A percentile compares a stretch with the other conserved stretches of the same genome.
Conservation (phyloP, 2,113 vertebrate genomes). For the Apaloderma vittatum region DNA sequence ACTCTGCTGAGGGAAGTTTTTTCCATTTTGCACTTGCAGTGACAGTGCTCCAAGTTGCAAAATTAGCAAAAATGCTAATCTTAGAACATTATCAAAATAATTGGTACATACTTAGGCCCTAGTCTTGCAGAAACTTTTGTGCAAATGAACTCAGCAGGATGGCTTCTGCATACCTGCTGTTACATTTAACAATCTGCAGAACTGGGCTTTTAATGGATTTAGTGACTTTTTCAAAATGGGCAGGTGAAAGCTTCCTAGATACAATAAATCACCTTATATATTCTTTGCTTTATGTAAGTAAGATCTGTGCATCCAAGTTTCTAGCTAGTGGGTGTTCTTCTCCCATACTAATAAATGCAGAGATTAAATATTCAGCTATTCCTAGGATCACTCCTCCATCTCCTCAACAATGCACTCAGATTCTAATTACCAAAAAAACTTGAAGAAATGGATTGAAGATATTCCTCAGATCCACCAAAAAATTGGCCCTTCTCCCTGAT, state of each 20-base stretch:
- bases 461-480: not conserved
- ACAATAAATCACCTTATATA: not conserved
- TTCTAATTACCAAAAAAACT: not conserved
- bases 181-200: not conserved
- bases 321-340: not conserved
- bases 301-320: not conserved
- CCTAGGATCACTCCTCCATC: not conserved
- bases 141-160: not conserved
- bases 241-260: not conserved
- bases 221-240: not conserved
- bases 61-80: not conserved
- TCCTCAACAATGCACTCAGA: not conserved
- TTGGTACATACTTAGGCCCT: not conserved
- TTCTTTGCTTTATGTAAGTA: not conserved
- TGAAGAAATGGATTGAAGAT: not conserved
- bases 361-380: constrained; percentile 2
- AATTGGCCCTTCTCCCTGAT: not conserved
- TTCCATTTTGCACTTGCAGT: not conserved
- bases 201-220: not conserved
- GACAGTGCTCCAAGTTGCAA: not conserved
- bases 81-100: not conserved
- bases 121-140: not conserved
- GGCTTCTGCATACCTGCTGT: not conserved
- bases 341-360: not conserved
- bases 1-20: not conserved